Evolutionary conservation across 2,888 invertebrate genomes (phyloP).

Genomic region (Disparrhopalites patrizii): DNA sequence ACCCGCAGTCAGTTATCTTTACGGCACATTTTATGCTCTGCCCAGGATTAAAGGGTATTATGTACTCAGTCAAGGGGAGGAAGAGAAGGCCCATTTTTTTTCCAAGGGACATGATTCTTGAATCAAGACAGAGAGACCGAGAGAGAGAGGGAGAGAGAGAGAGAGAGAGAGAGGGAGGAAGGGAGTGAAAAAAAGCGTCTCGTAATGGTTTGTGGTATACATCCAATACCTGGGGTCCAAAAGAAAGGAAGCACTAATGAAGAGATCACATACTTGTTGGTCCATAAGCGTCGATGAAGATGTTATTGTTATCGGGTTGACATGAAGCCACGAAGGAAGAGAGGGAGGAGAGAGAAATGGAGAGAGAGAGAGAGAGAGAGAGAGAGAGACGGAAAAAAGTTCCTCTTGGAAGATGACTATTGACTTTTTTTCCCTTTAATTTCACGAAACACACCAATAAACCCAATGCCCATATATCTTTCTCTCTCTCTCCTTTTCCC

Average conservation of each 20-base stretch:
- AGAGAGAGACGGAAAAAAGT: neutral
- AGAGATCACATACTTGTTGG: constrained; percentile 40
- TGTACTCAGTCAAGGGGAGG: neutral
- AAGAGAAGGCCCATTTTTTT: neutral
- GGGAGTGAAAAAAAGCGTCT: constrained; percentile 1
- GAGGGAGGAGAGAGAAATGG: too few relatives aligned
- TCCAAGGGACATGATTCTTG: too few relatives aligned
- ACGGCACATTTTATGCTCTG: constrained; percentile 14
- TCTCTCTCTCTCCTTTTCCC: too few relatives aligned
- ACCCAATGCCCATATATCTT: too few relatives aligned
- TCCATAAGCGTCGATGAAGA: constrained; percentile 36
- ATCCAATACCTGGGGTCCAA: constrained; percentile 18
- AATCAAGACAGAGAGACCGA: too few relatives aligned
- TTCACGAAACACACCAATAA: too few relatives aligned
- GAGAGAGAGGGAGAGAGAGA: neutral
- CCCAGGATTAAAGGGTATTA: neutral
- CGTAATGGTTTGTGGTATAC: constrained; percentile 12
- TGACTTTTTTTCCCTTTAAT: too few relatives aligned
- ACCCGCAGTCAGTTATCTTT: too few relatives aligned
- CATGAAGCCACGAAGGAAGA: constrained; percentile 9
- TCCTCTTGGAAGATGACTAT: too few relatives aligned
- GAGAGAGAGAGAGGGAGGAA: constrained; percentile 1
- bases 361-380: neutral
- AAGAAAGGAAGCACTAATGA: constrained; percentile 42
- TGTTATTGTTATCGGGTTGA: constrained; percentile 37